Base-by-base conservation (phyloP, 2,113 vertebrate genomes). In the Pogona vitticeps region DNA sequence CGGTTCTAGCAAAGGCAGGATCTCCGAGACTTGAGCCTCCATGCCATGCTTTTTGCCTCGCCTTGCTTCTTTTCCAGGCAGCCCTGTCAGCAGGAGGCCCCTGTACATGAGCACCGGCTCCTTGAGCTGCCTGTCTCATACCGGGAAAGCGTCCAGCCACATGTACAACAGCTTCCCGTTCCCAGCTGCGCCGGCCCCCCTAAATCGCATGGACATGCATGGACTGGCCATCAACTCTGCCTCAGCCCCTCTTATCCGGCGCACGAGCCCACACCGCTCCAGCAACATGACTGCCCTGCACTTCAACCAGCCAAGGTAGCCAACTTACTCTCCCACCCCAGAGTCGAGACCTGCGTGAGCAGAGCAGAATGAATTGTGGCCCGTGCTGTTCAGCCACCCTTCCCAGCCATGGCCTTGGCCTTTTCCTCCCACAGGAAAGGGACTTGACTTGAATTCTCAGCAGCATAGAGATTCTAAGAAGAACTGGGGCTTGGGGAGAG, bases 1-100 rank as follows among this genome's bases (percentile, higher is more conserved):
- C 10, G 42, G 26, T 26, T 52, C 13, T 46, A 56, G 28, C 46
- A 76, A 46, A 76, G 18, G 59, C 7, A 36, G 10, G 26, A n/a
- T 26, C 63, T 79, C 59, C 33, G 4, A 1, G 33, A 36, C 5
- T 17, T 38, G 77, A 12, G 14, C 20, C 14, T 8, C 46, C 65
- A 17, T 18, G 80, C 58, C 52, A 71, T 71, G 63, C 86, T 80
- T 33, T 71, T 70, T 75, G 52, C 2, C 2, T 56, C 38, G 0
- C 38, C 85, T 28, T 89, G 75, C 89, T 90, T 89, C 90, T 76
- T 52, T 84, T 89, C 2, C 92, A 96, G 96, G 88, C 89, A 91
- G 85, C 1, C 88, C 88, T 65, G 63, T 78, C n/a, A 88, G 26
- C 80, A 92, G 86, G 28, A 85, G 21, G 23, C 89, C 91, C 59